A percentile compares a stretch with the other conserved stretches of the same genome.
Evolutionary conservation across 1,140 invertebrate species (phyloP).

Genomic region (Babylonia areolata): DNA sequence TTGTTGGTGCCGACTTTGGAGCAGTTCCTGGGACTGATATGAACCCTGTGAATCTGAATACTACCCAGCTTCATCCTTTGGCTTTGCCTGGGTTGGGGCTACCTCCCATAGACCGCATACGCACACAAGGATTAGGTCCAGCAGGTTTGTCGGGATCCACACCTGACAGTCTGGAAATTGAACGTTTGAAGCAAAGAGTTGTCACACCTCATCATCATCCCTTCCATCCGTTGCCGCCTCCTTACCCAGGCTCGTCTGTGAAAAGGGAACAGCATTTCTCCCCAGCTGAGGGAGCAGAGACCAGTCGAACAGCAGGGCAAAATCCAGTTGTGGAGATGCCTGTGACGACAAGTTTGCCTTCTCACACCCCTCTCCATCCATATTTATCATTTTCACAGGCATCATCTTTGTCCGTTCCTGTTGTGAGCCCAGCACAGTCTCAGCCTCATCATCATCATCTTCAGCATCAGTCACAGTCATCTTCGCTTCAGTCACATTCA

Average conservation of each 20-base stretch:
- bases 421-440: constrained; percentile 34
- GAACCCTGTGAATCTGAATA: background rate
- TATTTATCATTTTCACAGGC: constrained; percentile 23
- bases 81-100: constrained; percentile 17
- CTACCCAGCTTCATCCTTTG: constrained; percentile 1
- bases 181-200: background rate
- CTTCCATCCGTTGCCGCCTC: constrained; percentile 38
- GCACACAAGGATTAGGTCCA: background rate
- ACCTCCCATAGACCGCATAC: background rate
- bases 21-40: background rate
- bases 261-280: constrained; percentile 34
- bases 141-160: background rate
- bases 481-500: constrained; percentile 25
- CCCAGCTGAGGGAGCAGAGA: background rate
- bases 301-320: background rate
- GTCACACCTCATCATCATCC: constrained; percentile 25
- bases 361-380: constrained; percentile 26
- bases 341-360: constrained; percentile 23
- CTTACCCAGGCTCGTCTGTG: constrained; percentile 45
- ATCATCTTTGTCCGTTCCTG: constrained; percentile 22
- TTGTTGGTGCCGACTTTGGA: constrained; percentile 20
- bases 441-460: constrained; percentile 40
- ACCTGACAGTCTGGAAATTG: background rate
- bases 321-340: background rate
- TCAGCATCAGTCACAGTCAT: constrained; percentile 30